Evolutionary conservation across 2,888 invertebrate genomes (phyloP).

Genomic region (Rambutsinella grinnellia): DNA sequence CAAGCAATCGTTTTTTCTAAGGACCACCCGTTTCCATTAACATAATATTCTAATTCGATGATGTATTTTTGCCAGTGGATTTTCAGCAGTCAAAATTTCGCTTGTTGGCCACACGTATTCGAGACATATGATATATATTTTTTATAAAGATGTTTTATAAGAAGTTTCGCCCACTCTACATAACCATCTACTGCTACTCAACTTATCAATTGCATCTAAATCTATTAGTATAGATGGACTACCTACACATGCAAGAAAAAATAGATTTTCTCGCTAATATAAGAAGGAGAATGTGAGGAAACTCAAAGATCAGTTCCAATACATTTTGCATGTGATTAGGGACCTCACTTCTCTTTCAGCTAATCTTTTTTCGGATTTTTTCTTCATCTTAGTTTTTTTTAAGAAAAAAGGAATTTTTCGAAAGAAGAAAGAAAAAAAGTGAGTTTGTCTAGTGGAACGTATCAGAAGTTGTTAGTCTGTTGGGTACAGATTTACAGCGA

Average conservation of each 20-base stretch:
- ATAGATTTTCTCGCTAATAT: conserved; percentile 64
- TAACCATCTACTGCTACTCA: neutral
- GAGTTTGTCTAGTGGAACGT: neutral
- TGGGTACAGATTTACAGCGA: neutral
- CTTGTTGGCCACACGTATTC: neutral
- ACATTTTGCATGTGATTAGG: conserved; percentile 45
- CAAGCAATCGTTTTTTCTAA: no score
- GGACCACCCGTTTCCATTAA: no score
- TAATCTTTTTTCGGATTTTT: no score
- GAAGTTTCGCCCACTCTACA: conserved; percentile 45
- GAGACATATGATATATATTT: conserved; percentile 23
- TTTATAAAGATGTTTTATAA: conserved; percentile 42
- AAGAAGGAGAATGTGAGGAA: conserved; percentile 62
- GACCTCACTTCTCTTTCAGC: conserved; percentile 35
- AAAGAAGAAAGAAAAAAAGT: conserved; percentile 14
- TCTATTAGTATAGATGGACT: conserved; percentile 14
- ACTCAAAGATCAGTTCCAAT: conserved; percentile 56
- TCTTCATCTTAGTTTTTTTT: neutral
- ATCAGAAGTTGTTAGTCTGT: neutral
- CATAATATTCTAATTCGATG: no score
- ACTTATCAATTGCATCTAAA: conserved; percentile 11
- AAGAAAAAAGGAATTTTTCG: conserved; percentile 4
- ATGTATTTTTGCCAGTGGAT: neutral
- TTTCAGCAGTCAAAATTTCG: neutral
- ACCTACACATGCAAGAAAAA: conserved; percentile 61